Evolutionary conservation across 2,888 invertebrate genomes (phyloP).

Genomic region (Plusia festucae): DNA sequence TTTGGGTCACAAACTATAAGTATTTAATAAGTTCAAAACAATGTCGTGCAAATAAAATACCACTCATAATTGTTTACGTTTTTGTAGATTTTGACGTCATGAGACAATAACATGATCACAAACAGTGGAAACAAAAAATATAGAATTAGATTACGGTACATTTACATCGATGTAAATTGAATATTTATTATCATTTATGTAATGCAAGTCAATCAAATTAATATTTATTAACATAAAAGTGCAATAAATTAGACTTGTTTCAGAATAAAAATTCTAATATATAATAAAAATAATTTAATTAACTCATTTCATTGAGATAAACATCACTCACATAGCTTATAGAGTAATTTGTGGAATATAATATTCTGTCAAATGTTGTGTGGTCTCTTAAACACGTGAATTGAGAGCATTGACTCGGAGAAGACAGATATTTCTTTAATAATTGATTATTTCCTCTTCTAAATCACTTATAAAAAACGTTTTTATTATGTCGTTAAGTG

Average conservation of each 20-base stretch:
- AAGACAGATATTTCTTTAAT: not conserved
- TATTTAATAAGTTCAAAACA: conserved; percentile 23
- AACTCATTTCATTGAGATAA: conserved; percentile 46
- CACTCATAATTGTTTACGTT: conserved; percentile 6
- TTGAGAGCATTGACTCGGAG: not conserved
- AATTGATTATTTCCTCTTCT: conserved; percentile 1
- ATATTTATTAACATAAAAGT: conserved; percentile 37
- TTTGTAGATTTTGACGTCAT: conserved; percentile 18
- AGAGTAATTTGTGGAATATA: conserved; percentile 23
- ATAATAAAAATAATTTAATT: conserved; percentile 39
- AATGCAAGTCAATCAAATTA: conserved; percentile 43
- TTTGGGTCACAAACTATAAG: not conserved
- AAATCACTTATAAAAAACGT: no score
- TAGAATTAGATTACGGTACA: not conserved
- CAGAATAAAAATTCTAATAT: conserved; percentile 31
- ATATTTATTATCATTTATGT: conserved; percentile 14
- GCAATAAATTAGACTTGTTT: conserved; percentile 32
- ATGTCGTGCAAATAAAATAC: conserved; percentile 24
- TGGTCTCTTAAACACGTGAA: conserved; percentile 27
- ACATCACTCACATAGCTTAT: conserved; percentile 36
- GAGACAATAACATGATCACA: not conserved
- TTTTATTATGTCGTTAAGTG: no score
- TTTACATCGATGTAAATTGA: not conserved
- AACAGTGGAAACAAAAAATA: not conserved
- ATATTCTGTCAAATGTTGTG: conserved; percentile 19